Evolutionary conservation across 2,797 vertebrate species (phyloP).

Genomic region (Thalassophryne amazonica): DNA sequence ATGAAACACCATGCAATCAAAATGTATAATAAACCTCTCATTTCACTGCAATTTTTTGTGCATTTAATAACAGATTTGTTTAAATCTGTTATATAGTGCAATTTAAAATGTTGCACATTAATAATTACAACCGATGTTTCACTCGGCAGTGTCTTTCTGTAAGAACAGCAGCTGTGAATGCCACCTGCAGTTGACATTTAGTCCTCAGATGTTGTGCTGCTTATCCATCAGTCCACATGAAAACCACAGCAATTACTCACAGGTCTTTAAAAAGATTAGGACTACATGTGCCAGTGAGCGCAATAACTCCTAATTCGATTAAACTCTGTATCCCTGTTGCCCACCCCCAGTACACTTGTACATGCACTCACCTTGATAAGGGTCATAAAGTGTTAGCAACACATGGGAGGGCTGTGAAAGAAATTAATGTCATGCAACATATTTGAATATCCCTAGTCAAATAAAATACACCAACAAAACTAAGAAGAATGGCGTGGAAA

Average conservation of each 20-base stretch:
- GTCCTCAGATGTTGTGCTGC: conserved; percentile 26
- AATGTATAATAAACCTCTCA: not conserved
- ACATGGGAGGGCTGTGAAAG: conserved; percentile 32
- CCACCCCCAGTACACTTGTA: conserved; percentile 4
- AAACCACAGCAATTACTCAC: conserved; percentile 40
- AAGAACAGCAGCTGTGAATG: conserved; percentile 10
- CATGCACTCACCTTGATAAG: conserved; percentile 27
- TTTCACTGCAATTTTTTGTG: not conserved
- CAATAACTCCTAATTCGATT: conserved; percentile 57
- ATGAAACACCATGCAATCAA: conserved; percentile 15
- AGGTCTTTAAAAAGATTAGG: conserved; percentile 55
- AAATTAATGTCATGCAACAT: conserved; percentile 30
- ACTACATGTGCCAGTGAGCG: conserved; percentile 37
- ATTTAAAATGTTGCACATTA: not conserved
- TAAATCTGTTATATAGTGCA: not conserved
- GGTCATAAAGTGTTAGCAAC: conserved; percentile 50
- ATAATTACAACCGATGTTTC: conserved; percentile 1
- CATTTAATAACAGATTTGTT: not conserved
- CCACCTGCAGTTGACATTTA: conserved; percentile 50
- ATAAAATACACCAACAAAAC: conserved; percentile 37
- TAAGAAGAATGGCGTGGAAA: conserved; percentile 22
- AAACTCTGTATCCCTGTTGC: conserved; percentile 4
- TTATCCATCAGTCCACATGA: conserved; percentile 47
- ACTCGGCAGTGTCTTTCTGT: conserved; percentile 30
- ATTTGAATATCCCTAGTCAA: conserved; percentile 52